A percentile compares a stretch with the other conserved stretches of the same genome.
Conservation (phyloP, 1,140 invertebrate genomes). For the Drosophila mayri region DNA sequence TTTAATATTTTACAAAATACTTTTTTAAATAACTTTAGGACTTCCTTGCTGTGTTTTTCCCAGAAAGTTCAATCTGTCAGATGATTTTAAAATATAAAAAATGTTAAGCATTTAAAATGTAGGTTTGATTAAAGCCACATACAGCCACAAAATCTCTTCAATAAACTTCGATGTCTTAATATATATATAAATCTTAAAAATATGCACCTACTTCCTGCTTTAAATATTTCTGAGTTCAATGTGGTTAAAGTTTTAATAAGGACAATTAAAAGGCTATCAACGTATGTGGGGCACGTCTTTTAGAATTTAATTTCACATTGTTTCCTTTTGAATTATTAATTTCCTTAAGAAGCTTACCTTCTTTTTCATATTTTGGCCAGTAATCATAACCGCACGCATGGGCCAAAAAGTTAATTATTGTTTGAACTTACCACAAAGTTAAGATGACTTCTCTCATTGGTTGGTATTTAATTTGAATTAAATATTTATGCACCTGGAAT, state of each 20-base stretch:
- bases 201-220: neutral
- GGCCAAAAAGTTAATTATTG: slow-evolving; percentile 7
- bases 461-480: slow-evolving; percentile 13
- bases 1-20: too few species aligned
- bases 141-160: too few species aligned
- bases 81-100: too few species aligned
- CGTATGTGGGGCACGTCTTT: neutral
- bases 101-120: too few species aligned
- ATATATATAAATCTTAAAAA: neutral
- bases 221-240: neutral
- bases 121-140: too few species aligned
- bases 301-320: neutral
- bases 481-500: slow-evolving; percentile 33
- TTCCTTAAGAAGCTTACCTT: neutral
- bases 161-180: neutral
- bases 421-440: neutral
- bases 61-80: too few species aligned
- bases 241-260: neutral
- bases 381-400: slow-evolving; percentile 10
- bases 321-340: slow-evolving; percentile 1
- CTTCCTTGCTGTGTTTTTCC: too few species aligned
- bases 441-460: neutral
- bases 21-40: too few species aligned
- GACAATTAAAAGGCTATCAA: too few species aligned
- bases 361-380: neutral